These are phyloP conservation scores for Lacanobia oleracea DNA, from an alignment of 2,888 invertebrate genomes.

Conservation along the genomic window DNA sequence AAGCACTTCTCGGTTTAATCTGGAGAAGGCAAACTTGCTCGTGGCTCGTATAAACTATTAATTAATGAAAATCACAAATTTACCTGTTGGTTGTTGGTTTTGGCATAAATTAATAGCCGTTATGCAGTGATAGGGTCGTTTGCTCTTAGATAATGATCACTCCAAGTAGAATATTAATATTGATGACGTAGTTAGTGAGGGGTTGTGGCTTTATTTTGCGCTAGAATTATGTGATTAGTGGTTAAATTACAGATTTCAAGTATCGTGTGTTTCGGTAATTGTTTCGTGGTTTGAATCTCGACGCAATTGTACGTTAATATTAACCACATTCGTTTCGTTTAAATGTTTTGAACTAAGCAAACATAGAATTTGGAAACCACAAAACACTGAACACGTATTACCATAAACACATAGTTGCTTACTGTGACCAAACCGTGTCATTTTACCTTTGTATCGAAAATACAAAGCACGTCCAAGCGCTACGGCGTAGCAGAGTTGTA, in stretches of 20 bases:
- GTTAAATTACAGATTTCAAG: slow-evolving; percentile 19
- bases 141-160: slow-evolving; percentile 43
- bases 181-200: slow-evolving; percentile 19
- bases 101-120: slow-evolving; percentile 51
- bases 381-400: background rate
- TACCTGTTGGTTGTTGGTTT: slow-evolving; percentile 54
- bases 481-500: slow-evolving; percentile 18
- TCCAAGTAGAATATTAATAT: slow-evolving; percentile 36
- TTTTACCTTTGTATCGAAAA: background rate
- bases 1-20: slow-evolving; percentile 66
- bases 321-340: slow-evolving; percentile 6
- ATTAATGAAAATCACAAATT: slow-evolving; percentile 52
- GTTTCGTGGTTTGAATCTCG: background rate
- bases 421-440: background rate
- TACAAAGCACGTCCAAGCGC: background rate
- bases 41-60: slow-evolving; percentile 40
- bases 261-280: slow-evolving; percentile 10
- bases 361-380: slow-evolving; percentile 4
- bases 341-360: background rate
- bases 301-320: slow-evolving; percentile 4
- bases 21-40: slow-evolving; percentile 51
- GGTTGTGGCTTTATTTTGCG: slow-evolving; percentile 19
- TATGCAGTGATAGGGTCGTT: slow-evolving; percentile 35
- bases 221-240: slow-evolving; percentile 18
- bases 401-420: background rate